Base-by-base conservation (phyloP, 1,140 invertebrate species). In the Formica selysi region DNA sequence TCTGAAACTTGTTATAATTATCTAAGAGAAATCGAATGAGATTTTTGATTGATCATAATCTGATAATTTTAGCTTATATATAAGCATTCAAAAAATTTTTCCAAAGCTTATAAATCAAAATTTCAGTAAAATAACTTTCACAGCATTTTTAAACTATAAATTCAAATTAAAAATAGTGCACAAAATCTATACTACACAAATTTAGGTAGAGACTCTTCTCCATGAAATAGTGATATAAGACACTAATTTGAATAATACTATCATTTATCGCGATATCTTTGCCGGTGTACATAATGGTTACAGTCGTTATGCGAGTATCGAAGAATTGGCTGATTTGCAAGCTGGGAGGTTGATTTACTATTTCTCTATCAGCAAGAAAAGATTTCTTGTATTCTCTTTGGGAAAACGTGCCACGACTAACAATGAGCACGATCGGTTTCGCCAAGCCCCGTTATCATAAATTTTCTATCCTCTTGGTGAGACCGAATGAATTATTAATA, bases 331-430 rank as follows among this genome's bases (percentile, higher is more conserved):
- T 26, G 48, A 85, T 85, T 73, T 73, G 65, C 41, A 71, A 38
- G 54, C 29, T 11, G 0, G 11, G 36, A 22, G 26, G n/a, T 71
- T 54, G 65, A 64, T 85, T 85, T 78, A 85, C 73, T 61, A 59
- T 87, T 73, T 85, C 73, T 29, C 73, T 78, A 85, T 85, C 67
- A 88, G 65, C 36, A 76, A 59, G 57, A 65, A 87, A n/a, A 74
- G 67, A 87, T 85, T 70, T 81, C 76, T 57, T 29, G 48, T 85
- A 62, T 59, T 79, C 41, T 67, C 73, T 62, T 78, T 64, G 67
- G 67, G 11, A n/a, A 79, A 65, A 88, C 81, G 74, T 79, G 86
- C 16, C 4, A 22, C 22, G 80, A 85, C 54, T 70, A 4, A 32
- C 32, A 32, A 32, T 32, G 26, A 67, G 59, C 36, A 85, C 41